Conservation (phyloP, 2,797 vertebrate genomes). For the Acrossocheilus wenchowensis region DNA sequence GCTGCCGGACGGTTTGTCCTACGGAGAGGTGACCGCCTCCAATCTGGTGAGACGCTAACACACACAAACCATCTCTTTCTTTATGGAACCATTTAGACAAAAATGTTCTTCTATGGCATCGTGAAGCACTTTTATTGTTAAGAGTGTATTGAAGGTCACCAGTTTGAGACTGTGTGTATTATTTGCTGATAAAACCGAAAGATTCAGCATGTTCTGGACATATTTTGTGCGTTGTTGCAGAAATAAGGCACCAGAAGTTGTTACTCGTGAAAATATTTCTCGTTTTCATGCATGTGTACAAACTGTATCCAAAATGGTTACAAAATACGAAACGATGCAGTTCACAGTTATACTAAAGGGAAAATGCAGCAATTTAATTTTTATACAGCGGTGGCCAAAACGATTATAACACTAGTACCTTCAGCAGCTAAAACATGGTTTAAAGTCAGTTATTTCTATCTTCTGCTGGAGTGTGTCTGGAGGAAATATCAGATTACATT, state of each 20-base stretch:
- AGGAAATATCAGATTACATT: background rate
- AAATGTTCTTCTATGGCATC: too few species aligned
- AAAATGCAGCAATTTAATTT: background rate
- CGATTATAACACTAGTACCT: too few species aligned
- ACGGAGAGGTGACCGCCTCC: slow-evolving; percentile 90
- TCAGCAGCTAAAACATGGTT: too few species aligned
- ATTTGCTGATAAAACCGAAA: slow-evolving; percentile 10
- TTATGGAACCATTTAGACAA: too few species aligned
- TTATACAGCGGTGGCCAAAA: background rate
- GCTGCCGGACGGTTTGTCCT: slow-evolving; percentile 87
- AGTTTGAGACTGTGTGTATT: background rate
- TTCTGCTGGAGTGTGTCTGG: background rate
- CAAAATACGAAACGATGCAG: background rate
- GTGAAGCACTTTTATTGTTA: too few species aligned
- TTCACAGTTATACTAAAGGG: background rate
- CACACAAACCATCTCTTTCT: background rate
- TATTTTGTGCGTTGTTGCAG: background rate
- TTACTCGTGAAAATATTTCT: background rate
- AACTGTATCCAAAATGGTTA: background rate
- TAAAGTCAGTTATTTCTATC: too few species aligned
- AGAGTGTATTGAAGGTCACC: background rate
- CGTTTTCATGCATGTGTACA: too few species aligned
- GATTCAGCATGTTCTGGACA: background rate
- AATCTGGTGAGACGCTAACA: slow-evolving; percentile 82
- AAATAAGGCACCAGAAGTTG: background rate